Evolutionary conservation across 2,797 vertebrate genomes (phyloP), one percentile per base, ranked within the genome.

Genomic region (Labroides dimidiatus): DNA sequence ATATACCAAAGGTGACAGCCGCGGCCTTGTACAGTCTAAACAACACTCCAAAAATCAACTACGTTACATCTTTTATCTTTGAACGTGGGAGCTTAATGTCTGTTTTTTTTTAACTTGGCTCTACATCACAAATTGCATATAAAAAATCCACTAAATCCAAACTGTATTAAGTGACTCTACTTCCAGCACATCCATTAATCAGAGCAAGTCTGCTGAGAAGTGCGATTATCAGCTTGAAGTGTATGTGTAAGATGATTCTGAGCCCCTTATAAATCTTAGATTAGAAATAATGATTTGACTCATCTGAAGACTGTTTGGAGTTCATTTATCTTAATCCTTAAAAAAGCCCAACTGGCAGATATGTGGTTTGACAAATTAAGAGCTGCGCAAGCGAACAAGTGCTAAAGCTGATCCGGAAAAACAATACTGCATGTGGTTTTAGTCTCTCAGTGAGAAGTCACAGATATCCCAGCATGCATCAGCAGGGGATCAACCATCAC

Each of bases 371-470:
- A 67, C 44, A 70, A 69, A 70, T 64, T 20, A 70, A 64, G 27
- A 42, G 21, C 49, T 30, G 44, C 36, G 49, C 41, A 61, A 43
- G 60, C 15, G 52, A 62, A 72, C 27, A 55, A 48, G 27, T 48
- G 54, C 48, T 39, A 23, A 59, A 58, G 19, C 55, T 17, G 20
- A 27, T 16, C 63, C 36, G 53, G 16, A n/a, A 77, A 64, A 66
- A 72, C 48, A 45, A 37, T 44, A 37, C 61, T 51, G 52, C 53
- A 69, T 66, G 55, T 60, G 72, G 66, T 49, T 78, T 82, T 62
- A 84, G 77, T 77, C 56, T 75, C 81, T 60, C 75, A 55, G 78
- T 15, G 17, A 74, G 84, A 0, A 51, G 64, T 55, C 68, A 23
- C 61, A 23, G 47, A 72, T 75, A 70, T 75, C 72, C 63, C 24